phyloP scores from a whole-genome alignment of 92 coral and sea anemone genomes.

The Palythoa grandis region DNA sequence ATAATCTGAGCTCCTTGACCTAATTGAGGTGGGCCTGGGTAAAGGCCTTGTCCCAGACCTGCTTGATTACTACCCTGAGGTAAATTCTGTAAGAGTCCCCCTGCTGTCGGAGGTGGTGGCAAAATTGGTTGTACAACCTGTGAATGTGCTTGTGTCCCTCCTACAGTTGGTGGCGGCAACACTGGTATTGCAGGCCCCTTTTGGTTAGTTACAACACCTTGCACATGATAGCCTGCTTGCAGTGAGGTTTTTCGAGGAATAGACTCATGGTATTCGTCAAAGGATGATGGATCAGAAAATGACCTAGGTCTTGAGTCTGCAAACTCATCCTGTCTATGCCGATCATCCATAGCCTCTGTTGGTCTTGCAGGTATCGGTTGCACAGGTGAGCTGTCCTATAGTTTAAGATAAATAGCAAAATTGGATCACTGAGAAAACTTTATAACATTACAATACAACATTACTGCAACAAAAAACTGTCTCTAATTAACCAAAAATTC shows the following conservation, averaged over 20 bases:
- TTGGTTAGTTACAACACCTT: not conserved
- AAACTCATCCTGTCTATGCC: constrained; percentile 28
- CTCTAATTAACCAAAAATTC: not conserved
- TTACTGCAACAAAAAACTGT: not conserved
- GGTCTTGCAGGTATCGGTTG: constrained; percentile 52
- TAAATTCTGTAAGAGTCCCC: constrained; percentile 24
- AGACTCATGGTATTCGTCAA: constrained; percentile 55
- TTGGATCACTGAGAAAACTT: not conserved
- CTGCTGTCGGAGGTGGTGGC: constrained; percentile 38
- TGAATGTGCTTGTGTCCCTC: constrained; percentile 4
- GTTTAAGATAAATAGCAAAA: not conserved
- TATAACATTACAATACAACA: not conserved
- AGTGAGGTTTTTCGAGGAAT: constrained; percentile 43
- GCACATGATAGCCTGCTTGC: constrained; percentile 37
- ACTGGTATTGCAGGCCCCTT: constrained; percentile 18
- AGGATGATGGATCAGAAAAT: constrained; percentile 70
- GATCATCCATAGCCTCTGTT: constrained; percentile 19
- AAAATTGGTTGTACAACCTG: constrained; percentile 8
- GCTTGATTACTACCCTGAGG: constrained; percentile 13
- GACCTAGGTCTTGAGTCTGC: constrained; percentile 58
- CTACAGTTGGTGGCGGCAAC: not conserved
- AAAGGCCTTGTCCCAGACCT: not conserved
- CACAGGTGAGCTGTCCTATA: constrained; percentile 42
- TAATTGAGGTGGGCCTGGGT: constrained; percentile 6
- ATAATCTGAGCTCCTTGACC: not conserved